Conservation (phyloP, 2,113 vertebrate genomes). For the Dipodomys stephensi region DNA sequence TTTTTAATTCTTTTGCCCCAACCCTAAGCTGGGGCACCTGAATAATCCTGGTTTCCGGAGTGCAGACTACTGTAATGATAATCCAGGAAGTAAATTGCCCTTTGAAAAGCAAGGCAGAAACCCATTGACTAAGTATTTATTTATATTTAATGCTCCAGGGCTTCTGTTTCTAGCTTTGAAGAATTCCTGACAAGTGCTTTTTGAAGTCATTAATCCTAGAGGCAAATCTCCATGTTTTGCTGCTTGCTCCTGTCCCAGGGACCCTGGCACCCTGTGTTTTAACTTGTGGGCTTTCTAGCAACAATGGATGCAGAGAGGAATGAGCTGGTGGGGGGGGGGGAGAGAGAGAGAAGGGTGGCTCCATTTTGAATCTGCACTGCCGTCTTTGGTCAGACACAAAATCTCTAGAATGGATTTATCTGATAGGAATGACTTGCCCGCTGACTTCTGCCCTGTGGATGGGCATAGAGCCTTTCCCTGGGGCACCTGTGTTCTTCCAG, state of each 20-base stretch:
- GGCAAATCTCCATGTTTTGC: conserved; percentile 72
- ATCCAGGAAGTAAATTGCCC: conserved; percentile 78
- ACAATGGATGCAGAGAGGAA: neutral
- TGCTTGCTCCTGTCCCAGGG: conserved; percentile 41
- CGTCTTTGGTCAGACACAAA: conserved; percentile 28
- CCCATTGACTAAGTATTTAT: conserved; percentile 80
- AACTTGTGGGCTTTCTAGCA: conserved; percentile 40
- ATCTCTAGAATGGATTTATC: neutral
- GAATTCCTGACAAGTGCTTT: conserved; percentile 71
- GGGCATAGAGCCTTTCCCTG: fast-evolving
- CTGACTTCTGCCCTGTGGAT: neutral
- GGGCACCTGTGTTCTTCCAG: neutral
- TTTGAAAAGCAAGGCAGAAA: conserved; percentile 82
- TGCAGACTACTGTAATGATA: conserved; percentile 79
- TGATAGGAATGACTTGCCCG: neutral
- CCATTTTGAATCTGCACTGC: neutral
- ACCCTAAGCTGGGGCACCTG: conserved; percentile 56
- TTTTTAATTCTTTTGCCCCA: conserved; percentile 32
- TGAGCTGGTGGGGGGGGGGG: neutral
- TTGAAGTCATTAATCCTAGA: conserved; percentile 79
- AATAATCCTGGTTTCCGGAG: conserved; percentile 78
- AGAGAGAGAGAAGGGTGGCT: conserved; percentile 44
- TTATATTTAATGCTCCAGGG: conserved; percentile 79
- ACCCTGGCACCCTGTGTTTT: conserved; percentile 63
- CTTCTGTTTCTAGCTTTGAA: conserved; percentile 81